phyloP scores from a whole-genome alignment of 2,797 vertebrate species.

The Cryptoblepharus egeriae region DNA sequence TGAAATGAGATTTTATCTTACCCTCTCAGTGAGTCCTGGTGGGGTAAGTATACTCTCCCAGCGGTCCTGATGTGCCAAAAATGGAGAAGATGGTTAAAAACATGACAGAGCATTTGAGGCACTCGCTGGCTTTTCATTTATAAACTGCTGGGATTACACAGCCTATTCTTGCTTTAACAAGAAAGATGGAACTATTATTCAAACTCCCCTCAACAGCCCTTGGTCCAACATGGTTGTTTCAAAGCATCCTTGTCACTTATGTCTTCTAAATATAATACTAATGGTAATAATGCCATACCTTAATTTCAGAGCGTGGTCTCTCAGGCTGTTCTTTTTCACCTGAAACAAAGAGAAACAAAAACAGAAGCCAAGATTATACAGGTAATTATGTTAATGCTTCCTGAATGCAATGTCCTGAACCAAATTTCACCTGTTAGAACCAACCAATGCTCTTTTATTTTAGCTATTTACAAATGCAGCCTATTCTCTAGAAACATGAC shows the following conservation, averaged over 20 bases:
- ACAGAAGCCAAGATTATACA: neutral
- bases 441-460: neutral
- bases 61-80: too few relatives aligned
- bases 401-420: neutral
- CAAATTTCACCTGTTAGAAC: neutral
- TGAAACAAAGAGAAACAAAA: neutral
- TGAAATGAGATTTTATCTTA: too few relatives aligned
- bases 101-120: too few relatives aligned
- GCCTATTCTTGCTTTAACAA: too few relatives aligned
- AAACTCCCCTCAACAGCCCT: neutral
- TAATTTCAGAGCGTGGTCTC: slow-evolving; percentile 35
- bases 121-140: too few relatives aligned
- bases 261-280: neutral
- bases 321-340: neutral
- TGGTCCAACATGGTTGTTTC: neutral
- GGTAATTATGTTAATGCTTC: neutral
- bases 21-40: too few relatives aligned
- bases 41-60: too few relatives aligned
- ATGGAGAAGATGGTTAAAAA: too few relatives aligned
- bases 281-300: slow-evolving; percentile 25
- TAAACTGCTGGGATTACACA: too few relatives aligned
- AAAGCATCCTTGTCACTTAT: neutral
- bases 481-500: too few relatives aligned
- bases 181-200: neutral
- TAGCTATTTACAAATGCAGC: neutral